Conservation (phyloP, 2,888 invertebrate species). For the Oligia strigilis region DNA sequence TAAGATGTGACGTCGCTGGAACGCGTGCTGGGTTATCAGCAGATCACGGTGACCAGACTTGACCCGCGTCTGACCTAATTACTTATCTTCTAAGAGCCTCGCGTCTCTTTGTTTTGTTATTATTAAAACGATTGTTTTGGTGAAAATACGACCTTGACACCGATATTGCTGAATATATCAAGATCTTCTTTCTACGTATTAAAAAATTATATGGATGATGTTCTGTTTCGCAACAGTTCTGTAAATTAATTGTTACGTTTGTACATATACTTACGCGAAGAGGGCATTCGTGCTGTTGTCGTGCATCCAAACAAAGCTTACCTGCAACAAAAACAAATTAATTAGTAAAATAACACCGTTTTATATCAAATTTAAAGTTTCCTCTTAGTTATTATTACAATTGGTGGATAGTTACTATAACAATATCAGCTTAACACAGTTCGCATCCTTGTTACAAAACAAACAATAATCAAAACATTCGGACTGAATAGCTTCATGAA, state of each 20-base stretch:
- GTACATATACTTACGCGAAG: constrained; percentile 30
- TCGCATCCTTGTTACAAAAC: constrained; percentile 15
- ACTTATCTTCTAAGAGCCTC: constrained; percentile 79
- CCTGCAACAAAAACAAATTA: constrained; percentile 73
- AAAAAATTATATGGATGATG: not conserved
- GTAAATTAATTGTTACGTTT: constrained; percentile 27
- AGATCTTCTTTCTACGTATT: not conserved
- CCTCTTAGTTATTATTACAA: constrained; percentile 21
- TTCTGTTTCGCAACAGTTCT: not conserved
- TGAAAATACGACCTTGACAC: constrained; percentile 74
- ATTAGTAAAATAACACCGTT: constrained; percentile 48
- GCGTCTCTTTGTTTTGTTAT: constrained; percentile 72
- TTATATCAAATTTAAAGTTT: constrained; percentile 30
- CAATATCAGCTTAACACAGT: constrained; percentile 29
- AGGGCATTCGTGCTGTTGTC: not conserved
- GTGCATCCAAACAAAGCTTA: constrained; percentile 52
- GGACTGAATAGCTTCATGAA: constrained; percentile 23
- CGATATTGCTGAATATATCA: constrained; percentile 52
- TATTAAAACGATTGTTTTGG: constrained; percentile 71
- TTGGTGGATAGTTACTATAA: constrained; percentile 15
- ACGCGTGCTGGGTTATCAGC: constrained; percentile 84
- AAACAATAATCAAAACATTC: constrained; percentile 47
- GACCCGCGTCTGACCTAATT: constrained; percentile 87
- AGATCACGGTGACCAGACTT: constrained; percentile 82
- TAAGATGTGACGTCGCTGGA: constrained; percentile 74